These are phyloP conservation scores for Heliconius melpomene DNA, from an alignment of 1,140 invertebrate genomes.

Conservation along the genomic window DNA sequence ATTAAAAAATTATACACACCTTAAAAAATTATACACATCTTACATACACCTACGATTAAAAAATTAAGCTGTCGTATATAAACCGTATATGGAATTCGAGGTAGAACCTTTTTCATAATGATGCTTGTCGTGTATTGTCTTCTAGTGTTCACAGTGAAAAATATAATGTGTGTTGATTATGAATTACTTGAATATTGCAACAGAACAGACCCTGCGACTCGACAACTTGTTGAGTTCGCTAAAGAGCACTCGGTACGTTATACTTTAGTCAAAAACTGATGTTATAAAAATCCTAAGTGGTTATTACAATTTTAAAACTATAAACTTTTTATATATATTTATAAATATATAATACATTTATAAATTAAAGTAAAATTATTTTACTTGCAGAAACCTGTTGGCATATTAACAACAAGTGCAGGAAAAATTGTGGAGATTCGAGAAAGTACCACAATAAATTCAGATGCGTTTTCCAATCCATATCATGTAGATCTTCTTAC, in stretches of 20 bases:
- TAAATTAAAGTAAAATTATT: slow-evolving; percentile 1
- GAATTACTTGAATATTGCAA: slow-evolving; percentile 36
- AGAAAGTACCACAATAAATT: slow-evolving; percentile 76
- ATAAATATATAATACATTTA: not conserved
- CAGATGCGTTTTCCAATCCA: slow-evolving; percentile 87
- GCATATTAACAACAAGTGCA: slow-evolving; percentile 83
- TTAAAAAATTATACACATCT: too few species aligned
- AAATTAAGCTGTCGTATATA: not conserved
- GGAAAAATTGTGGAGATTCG: slow-evolving; percentile 89
- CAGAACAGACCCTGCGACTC: slow-evolving; percentile 32
- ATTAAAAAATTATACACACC: too few species aligned
- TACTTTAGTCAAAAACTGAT: not conserved
- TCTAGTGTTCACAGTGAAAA: not conserved
- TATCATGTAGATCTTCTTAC: slow-evolving; percentile 88
- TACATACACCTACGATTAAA: too few species aligned
- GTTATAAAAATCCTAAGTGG: too few species aligned
- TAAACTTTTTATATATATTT: too few species aligned
- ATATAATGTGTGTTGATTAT: slow-evolving; percentile 19
- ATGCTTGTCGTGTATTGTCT: not conserved
- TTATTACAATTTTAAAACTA: too few species aligned
- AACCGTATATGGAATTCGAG: not conserved
- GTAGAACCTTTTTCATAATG: slow-evolving; percentile 1
- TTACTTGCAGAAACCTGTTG: slow-evolving; percentile 65
- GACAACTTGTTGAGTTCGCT: slow-evolving; percentile 40
- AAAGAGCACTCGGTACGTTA: slow-evolving; percentile 34